These are phyloP conservation scores for Formicarius rufipectus DNA, from an alignment of 2,113 vertebrate species.

Conservation along the genomic window DNA sequence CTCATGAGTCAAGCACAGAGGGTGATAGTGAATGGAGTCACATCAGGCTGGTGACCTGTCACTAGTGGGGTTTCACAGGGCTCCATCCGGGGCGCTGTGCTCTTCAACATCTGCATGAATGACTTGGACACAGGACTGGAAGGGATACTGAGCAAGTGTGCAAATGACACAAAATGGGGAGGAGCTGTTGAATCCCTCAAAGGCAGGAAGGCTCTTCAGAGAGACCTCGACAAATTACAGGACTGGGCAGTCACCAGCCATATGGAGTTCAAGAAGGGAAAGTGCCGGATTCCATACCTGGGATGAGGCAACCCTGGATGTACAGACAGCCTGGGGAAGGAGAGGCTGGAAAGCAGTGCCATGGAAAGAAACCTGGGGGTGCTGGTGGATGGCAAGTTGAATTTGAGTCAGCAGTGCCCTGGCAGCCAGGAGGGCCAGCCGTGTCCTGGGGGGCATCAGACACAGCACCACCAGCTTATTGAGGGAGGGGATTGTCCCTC, in stretches of 20 bases:
- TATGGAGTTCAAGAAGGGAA: not conserved
- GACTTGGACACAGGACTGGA: accelerated
- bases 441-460: not conserved
- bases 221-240: not conserved
- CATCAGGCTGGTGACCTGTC: not conserved
- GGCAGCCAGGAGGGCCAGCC: accelerated
- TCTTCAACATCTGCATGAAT: not conserved
- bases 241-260: not conserved
- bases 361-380: accelerated
- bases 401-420: not conserved
- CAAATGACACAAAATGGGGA: not conserved
- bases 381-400: accelerated
- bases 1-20: accelerated
- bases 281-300: not conserved
- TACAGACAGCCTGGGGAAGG: no score
- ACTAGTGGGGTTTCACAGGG: no score
- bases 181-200: not conserved
- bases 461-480: accelerated
- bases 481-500: not conserved
- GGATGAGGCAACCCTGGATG: not conserved
- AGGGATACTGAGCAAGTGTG: not conserved
- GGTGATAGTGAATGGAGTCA: not conserved
- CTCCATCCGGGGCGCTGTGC: not conserved
- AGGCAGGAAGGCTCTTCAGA: not conserved
- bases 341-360: not conserved